Evolutionary conservation across 2,113 vertebrate species (phyloP).

Genomic region (Hippocampus mohnikei): DNA sequence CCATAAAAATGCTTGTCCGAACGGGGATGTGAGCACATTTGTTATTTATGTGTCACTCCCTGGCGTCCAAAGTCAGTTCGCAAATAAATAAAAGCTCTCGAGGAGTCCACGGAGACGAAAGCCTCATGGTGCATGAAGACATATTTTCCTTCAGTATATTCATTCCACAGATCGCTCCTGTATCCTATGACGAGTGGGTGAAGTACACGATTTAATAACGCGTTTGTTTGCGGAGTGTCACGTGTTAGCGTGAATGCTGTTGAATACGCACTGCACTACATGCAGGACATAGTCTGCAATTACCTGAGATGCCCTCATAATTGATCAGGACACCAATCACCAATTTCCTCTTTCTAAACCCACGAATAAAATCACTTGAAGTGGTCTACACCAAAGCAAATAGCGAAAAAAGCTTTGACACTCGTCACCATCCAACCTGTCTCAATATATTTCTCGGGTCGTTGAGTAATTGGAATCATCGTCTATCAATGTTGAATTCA

Average conservation of each 20-base stretch:
- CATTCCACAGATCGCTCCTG: slow-evolving; percentile 1
- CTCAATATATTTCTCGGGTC: background rate
- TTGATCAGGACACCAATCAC: background rate
- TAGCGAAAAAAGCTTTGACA: no score
- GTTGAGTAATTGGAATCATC: background rate
- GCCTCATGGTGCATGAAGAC: slow-evolving; percentile 26
- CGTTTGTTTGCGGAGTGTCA: background rate
- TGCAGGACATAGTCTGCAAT: background rate
- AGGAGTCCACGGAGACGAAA: slow-evolving; percentile 29
- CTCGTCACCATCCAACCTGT: background rate
- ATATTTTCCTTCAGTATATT: slow-evolving; percentile 4
- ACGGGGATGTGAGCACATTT: slow-evolving; percentile 24
- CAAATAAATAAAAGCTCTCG: slow-evolving; percentile 46
- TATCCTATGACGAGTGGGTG: background rate
- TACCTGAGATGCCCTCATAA: slow-evolving; percentile 16
- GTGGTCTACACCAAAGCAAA: background rate
- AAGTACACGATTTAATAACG: background rate
- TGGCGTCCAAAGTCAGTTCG: slow-evolving; percentile 28
- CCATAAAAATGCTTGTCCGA: slow-evolving; percentile 26
- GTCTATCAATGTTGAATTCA: background rate
- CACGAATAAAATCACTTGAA: background rate
- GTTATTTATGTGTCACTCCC: slow-evolving; percentile 47
- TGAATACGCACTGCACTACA: background rate
- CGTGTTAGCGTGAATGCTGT: background rate
- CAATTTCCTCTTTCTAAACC: slow-evolving; percentile 5